Base-by-base conservation (phyloP, 2,888 invertebrate species). In the Bombylius discolor region DNA sequence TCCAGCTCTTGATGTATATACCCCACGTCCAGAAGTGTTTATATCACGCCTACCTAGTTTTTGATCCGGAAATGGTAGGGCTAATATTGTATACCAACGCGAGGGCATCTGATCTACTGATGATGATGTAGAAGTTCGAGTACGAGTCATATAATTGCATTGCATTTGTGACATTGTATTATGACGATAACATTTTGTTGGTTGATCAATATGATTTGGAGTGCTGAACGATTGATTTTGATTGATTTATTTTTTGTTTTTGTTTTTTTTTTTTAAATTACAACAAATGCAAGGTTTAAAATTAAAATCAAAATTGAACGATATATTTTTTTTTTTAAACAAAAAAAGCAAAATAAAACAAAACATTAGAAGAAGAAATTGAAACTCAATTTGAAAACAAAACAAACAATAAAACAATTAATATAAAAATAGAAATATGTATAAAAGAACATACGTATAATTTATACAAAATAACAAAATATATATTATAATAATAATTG, bases 51-150 rank as follows among this genome's bases (percentile, higher is more conserved):
- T 79, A 65, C 89, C 92, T 68, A 92, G 84, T 74, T 90, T 91
- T 79, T 92, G 91, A 79, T 93, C 92, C 68, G 91, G 90, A 78
- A 93, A 93, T 64, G 92, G 92, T 69, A 92, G 81, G 64, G 92
- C 92, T 74, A 92, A 82, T 67, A 92, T 83, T 61, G 90, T 91
- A 80, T 89, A 91, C 88, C 89, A 89, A 66, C 89, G 81, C 63
- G 89, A 84, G 57, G 88, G 87, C 79, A 57, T 55, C 49, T 57
- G 57, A 57, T 11, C 11, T 11, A 6, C 4, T 11, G 8, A 11
- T 42, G 9, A 11, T 42, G 39, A 5, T 5, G 9, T 11, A 11
- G 8, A 42, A 11, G 39, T 42, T 11, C 11, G 11, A 11, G 39
- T 42, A 11, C 39, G 39, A 11, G 7, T 42, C 11, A 42, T 42